phyloP scores from a whole-genome alignment of 2,797 vertebrate species.

The Myotis pilosus region DNA sequence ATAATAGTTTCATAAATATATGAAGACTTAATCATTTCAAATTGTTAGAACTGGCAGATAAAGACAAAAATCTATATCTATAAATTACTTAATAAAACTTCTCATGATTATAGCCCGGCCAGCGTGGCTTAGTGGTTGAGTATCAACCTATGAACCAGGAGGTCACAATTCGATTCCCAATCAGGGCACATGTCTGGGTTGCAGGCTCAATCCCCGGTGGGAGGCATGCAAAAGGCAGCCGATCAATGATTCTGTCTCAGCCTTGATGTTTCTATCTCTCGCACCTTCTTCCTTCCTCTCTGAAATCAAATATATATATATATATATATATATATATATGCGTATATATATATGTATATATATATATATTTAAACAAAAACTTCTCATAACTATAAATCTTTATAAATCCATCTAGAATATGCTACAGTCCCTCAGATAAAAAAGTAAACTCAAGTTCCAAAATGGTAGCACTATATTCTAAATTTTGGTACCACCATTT shows the following conservation, averaged over 20 bases:
- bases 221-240: too few species aligned
- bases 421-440: not conserved
- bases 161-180: too few species aligned
- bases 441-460: constrained; percentile 19
- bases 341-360: too few species aligned
- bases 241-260: too few species aligned
- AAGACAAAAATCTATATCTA: constrained; percentile 3
- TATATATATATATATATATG: too few species aligned
- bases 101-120: not conserved
- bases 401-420: not conserved
- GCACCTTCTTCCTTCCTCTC: too few species aligned
- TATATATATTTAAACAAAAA: not conserved
- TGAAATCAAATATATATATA: too few species aligned
- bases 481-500: not conserved
- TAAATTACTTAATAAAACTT: constrained; percentile 14
- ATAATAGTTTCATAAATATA: not conserved
- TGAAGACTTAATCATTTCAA: constrained; percentile 35
- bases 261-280: too few species aligned
- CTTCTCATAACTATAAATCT: not conserved
- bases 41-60: not conserved
- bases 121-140: too few species aligned
- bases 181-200: too few species aligned
- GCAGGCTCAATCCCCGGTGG: too few species aligned
- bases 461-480: not conserved
- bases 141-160: too few species aligned